A percentile compares a stretch with the other conserved stretches of the same genome.
These are phyloP conservation scores for Poeciliopsis turrubarensis DNA, from an alignment of 2,113 vertebrate genomes.

Conservation along the genomic window DNA sequence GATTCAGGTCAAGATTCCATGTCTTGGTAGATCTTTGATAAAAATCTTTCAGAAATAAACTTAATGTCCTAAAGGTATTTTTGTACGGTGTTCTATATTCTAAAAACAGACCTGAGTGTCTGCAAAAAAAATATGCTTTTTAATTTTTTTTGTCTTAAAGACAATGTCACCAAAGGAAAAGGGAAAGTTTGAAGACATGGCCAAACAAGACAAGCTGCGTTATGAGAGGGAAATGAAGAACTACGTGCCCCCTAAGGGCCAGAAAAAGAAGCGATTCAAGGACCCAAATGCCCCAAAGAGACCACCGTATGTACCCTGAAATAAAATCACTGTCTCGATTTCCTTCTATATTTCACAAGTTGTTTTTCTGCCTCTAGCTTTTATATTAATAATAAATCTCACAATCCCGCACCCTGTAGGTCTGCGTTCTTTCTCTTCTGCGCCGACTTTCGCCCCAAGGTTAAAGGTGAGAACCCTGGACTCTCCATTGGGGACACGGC, in stretches of 20 bases:
- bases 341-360: background rate
- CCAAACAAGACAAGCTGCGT: constrained; percentile 92
- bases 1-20: background rate
- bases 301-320: constrained; percentile 88
- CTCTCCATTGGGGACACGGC: constrained; percentile 92
- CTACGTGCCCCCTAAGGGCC: constrained; percentile 92
- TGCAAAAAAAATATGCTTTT: background rate
- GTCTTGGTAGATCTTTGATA: too few relatives aligned
- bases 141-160: constrained; percentile 61
- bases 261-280: constrained; percentile 94
- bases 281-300: constrained; percentile 98
- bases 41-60: too few relatives aligned
- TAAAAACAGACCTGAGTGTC: too few relatives aligned
- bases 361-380: background rate
- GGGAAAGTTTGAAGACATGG: constrained; percentile 96
- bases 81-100: background rate
- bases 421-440: constrained; percentile 99
- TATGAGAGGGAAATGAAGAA: constrained; percentile 97
- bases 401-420: constrained; percentile 68
- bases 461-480: constrained; percentile 91
- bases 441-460: constrained; percentile 93
- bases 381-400: background rate
- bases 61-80: background rate
- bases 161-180: constrained; percentile 97
- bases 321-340: background rate